Evolutionary conservation across 2,113 vertebrate genomes (phyloP), one percentile per base, ranked within the genome.

Genomic region (Solea senegalensis): DNA sequence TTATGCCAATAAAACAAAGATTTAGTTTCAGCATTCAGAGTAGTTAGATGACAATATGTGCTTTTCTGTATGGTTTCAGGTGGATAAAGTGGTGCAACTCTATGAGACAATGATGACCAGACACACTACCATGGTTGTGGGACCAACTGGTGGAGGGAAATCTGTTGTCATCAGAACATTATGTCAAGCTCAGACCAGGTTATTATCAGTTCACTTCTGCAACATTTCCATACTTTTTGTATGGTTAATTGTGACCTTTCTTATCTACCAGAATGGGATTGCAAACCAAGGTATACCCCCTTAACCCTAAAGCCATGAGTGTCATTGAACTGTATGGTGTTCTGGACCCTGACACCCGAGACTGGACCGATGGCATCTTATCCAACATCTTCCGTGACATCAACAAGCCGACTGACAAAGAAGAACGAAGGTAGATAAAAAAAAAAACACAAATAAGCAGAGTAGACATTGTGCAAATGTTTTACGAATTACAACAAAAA

Each of bases 101-200:
- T 98, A 96, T 51, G 98, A 99, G 91, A 99, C 97, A 4, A 99
- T 98, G 97, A 89, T 98, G 86, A 99, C 96, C 52, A 95, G 96
- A 63, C 98, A 99, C 88, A 97, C 98, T 0, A 98, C 96, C 0
- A 98, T 99, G 97, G 86, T 98, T 62, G 97, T 99, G 67, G 98
- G 98, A 48, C 97, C 97, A 45, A 99, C 98, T 0, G 95, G 97
- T 74, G 98, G 98, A 14, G 97, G 98, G 72, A 99, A 99, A 90
- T 96, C 98, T 0, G 96, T 99, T 83, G 95, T 98, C 86, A 98
- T 98, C 82, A 97, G 89, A 9, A 83, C 96, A 12, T 92, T 99
- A 83, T 98, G 97, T 83, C 95, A 95, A 61, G 95, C 97, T 65
- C 97, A 99, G 90, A 98, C 94, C 28, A 97, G 91, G 98, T 99